Evolutionary conservation across 2,797 vertebrate species (phyloP).

Genomic region (Pseudocheirus occidentalis): DNA sequence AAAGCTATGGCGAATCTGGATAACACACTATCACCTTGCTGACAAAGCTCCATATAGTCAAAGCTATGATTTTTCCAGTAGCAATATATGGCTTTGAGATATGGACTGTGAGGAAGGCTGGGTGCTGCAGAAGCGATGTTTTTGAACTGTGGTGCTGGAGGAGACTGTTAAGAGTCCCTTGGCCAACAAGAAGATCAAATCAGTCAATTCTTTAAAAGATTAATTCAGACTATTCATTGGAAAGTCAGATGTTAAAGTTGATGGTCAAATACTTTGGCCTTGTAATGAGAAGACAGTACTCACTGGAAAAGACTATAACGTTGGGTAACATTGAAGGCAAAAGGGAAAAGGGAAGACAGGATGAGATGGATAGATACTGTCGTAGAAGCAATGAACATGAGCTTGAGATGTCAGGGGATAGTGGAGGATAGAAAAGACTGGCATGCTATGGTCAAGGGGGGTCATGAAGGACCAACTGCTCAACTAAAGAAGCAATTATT

Average conservation of each 20-base stretch:
- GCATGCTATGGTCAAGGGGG: not conserved
- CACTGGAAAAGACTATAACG: not conserved
- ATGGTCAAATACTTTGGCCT: not conserved
- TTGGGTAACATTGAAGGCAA: not conserved
- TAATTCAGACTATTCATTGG: not conserved
- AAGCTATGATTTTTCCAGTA: not conserved
- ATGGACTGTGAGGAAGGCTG: no score
- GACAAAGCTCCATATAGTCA: not conserved
- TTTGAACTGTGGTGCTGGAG: not conserved
- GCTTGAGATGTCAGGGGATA: not conserved
- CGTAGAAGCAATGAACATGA: not conserved
- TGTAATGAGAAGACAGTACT: not conserved
- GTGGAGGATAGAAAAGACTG: not conserved
- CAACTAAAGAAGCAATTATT: not conserved
- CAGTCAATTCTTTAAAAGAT: not conserved
- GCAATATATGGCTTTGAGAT: not conserved
- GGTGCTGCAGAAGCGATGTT: not conserved
- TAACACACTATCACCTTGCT: not conserved
- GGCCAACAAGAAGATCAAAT: not conserved
- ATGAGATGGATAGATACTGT: not conserved
- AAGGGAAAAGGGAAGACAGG: not conserved
- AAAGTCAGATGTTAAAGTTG: not conserved
- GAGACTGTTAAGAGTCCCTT: no score
- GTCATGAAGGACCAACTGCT: not conserved
- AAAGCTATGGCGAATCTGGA: not conserved